Evolutionary conservation across 2,888 invertebrate genomes (phyloP), one percentile per base, ranked within the genome.

Genomic region (Athalia cordata): DNA sequence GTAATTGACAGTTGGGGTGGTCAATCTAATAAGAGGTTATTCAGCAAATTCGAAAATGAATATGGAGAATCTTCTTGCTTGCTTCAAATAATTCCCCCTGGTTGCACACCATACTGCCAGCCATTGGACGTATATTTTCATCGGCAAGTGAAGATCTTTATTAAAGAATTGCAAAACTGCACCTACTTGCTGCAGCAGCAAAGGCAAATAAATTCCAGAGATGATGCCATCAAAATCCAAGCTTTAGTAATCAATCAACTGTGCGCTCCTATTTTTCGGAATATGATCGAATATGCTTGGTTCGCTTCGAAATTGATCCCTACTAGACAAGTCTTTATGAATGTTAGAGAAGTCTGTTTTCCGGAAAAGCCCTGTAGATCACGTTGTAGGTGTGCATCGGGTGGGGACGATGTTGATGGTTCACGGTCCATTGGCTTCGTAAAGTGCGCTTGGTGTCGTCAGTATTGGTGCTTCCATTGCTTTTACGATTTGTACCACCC

Each of bases 1-100:
- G 9, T 80, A 5, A 47, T 80, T 5, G 80, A 80, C 57, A 79
- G 74, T 13, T 80, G 79, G 79, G 72, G 78, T 49, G 80, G 80
- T 6, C 78, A 79, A 80, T 74, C 76, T 3, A 68, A 79, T 50
- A 47, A 62, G 0, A 3, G 43, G 52, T 45, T 79, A 9, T 78
- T 76, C 52, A 43, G 70, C 45, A 75, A 70, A 15, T 80, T 81
- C 70, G 9, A 43, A 5, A 55, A 81, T 77, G 67, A 80, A n/a
- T 29, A 59, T 29, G 76, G 66, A 4, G 29, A 67, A 50, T 47
- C 72, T 29, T 29, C 29, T 29, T 29, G 29, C 29, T 29, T 29
- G 29, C 29, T 29, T 29, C 29, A 29, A 29, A 29, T 29, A 29
- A 29, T 29, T 29, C 29, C 29, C 29, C 29, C 29, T 29, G 29